Conservation (phyloP, 2,113 vertebrate species). For the Pipra filicauda region DNA sequence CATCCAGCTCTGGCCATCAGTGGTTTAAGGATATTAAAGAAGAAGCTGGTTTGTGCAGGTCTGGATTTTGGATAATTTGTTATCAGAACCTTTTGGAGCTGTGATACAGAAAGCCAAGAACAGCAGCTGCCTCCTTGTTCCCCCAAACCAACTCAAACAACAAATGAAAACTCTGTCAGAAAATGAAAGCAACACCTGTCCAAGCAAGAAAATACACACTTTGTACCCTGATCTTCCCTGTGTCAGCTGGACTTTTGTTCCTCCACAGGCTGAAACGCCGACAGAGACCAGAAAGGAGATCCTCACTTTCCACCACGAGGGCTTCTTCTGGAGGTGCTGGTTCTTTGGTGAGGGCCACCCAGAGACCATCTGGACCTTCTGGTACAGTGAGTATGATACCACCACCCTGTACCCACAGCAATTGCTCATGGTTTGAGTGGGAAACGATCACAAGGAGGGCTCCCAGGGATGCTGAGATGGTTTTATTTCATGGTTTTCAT, state of each 20-base stretch:
- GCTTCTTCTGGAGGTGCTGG: conserved; percentile 86
- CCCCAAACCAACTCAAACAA: neutral
- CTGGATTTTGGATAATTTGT: neutral
- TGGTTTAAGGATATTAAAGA: neutral
- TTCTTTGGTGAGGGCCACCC: conserved; percentile 77
- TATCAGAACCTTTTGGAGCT: neutral
- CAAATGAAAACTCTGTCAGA: neutral
- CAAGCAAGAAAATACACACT: neutral
- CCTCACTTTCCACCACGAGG: conserved; percentile 84
- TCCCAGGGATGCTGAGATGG: neutral
- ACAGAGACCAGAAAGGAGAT: neutral
- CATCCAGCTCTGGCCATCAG: neutral
- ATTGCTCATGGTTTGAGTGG: neutral
- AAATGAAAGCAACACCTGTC: neutral
- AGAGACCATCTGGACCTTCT: conserved; percentile 78
- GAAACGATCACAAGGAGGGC: neutral
- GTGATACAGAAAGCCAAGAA: neutral
- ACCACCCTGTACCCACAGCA: accelerated
- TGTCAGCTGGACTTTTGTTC: neutral
- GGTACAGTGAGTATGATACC: conserved; percentile 79
- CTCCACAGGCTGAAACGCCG: neutral
- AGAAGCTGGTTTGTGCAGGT: neutral
- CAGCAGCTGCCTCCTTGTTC: neutral
- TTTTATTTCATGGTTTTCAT: neutral
- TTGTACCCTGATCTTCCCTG: neutral